Conservation (phyloP, 2,888 invertebrate genomes). For the Coremacera marginata region DNA sequence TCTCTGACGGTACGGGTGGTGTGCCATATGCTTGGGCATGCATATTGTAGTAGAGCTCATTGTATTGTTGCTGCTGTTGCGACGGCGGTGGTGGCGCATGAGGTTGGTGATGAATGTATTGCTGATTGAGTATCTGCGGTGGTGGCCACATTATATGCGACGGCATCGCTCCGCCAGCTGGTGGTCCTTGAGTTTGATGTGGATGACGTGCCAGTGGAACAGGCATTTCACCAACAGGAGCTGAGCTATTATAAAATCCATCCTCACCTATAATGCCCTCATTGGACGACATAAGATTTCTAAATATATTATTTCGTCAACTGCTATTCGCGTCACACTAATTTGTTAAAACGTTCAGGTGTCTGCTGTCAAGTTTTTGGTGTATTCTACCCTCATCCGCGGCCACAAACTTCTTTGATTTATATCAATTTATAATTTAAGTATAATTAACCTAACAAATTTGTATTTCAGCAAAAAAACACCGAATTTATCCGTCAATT, state of each 20-base stretch:
- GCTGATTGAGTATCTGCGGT: slow-evolving; percentile 40
- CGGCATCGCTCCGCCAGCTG: slow-evolving; percentile 42
- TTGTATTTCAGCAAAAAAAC: too few species aligned
- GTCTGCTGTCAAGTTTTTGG: neutral
- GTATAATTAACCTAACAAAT: too few species aligned
- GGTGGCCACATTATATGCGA: slow-evolving; percentile 51
- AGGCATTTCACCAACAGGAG: slow-evolving; percentile 7
- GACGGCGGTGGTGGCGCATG: slow-evolving; percentile 40
- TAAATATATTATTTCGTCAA: neutral
- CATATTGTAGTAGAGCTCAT: slow-evolving; percentile 60
- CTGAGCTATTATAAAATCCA: slow-evolving; percentile 27
- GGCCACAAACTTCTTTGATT: too few species aligned
- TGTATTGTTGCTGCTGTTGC: slow-evolving; percentile 55
- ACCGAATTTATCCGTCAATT: too few species aligned
- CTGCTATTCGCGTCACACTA: too few species aligned
- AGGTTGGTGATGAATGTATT: slow-evolving; percentile 41
- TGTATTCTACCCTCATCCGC: too few species aligned
- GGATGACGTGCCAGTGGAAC: slow-evolving; percentile 13
- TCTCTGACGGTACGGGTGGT: slow-evolving; percentile 58
- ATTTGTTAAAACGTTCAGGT: neutral
- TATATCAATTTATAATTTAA: too few species aligned
- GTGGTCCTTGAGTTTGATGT: slow-evolving; percentile 47
- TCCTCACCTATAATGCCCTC: slow-evolving; percentile 36
- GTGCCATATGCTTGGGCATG: slow-evolving; percentile 52
- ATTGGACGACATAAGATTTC: slow-evolving; percentile 39